phyloP scores from a whole-genome alignment of 1,140 invertebrate genomes.

The Limonius californicus region DNA sequence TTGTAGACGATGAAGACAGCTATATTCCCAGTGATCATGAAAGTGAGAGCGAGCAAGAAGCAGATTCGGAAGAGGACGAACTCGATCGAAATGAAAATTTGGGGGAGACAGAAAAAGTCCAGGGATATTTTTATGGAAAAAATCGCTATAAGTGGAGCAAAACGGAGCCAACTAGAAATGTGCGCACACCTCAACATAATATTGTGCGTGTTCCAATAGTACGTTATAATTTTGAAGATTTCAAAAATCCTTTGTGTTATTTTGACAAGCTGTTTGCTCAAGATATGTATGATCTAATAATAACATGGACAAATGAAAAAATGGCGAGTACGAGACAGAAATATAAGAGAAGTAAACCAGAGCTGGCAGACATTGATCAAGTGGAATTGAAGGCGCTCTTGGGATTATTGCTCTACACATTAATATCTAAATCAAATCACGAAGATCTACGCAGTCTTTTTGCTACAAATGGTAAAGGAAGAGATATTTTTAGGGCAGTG shows the following conservation, averaged over 20 bases:
- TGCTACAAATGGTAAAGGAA: constrained; percentile 7
- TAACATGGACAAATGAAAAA: constrained; percentile 1
- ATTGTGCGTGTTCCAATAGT: not conserved
- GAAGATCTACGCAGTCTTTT: not conserved
- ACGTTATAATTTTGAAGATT: not conserved
- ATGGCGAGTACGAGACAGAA: not conserved
- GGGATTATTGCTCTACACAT: not conserved
- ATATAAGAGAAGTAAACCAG: not conserved
- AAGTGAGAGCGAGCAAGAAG: no score
- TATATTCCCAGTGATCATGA: no score
- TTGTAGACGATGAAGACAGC: no score
- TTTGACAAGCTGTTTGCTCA: not conserved
- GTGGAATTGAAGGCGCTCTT: not conserved
- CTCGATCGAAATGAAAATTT: not conserved
- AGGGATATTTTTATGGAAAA: not conserved
- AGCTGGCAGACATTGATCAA: not conserved
- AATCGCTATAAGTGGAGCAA: not conserved
- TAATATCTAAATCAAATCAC: constrained; percentile 1
- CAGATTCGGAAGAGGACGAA: not conserved
- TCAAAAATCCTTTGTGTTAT: not conserved
- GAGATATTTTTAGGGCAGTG: no score
- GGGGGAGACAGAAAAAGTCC: no score
- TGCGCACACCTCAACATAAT: not conserved
- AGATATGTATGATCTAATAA: not conserved
- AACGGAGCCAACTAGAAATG: not conserved